Conservation (phyloP, 2,888 invertebrate genomes). For the Dasypogon diadema region DNA sequence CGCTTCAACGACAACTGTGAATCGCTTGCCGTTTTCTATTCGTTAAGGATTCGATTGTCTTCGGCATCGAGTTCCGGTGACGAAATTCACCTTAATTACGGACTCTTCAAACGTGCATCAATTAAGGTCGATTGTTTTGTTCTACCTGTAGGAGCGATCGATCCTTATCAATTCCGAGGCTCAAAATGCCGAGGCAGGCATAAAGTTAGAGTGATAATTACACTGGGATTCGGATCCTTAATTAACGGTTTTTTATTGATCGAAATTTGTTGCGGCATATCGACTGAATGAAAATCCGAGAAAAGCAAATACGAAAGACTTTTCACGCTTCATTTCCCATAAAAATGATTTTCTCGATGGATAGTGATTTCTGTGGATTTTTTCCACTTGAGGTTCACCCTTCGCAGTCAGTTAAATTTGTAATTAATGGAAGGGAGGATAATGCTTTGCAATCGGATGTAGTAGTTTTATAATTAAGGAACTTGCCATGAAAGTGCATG, state of each 20-base stretch:
- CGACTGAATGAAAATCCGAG: slow-evolving; percentile 10
- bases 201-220: slow-evolving; percentile 19
- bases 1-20: neutral
- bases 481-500: too few relatives aligned
- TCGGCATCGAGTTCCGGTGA: neutral
- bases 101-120: slow-evolving; percentile 11
- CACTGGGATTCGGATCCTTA: slow-evolving; percentile 23
- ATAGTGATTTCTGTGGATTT: slow-evolving; percentile 7
- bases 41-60: slow-evolving; percentile 22
- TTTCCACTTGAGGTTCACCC: too few relatives aligned
- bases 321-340: slow-evolving; percentile 23
- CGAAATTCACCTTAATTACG: slow-evolving; percentile 34
- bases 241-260: slow-evolving; percentile 35
- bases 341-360: slow-evolving; percentile 16
- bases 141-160: slow-evolving; percentile 9
- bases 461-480: too few relatives aligned
- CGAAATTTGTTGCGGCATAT: neutral
- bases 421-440: too few relatives aligned
- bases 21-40: neutral
- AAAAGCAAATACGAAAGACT: neutral
- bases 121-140: slow-evolving; percentile 7
- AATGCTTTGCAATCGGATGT: too few relatives aligned
- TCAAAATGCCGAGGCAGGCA: slow-evolving; percentile 22
- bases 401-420: too few relatives aligned
- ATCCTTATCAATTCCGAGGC: neutral